These are phyloP conservation scores for Callimorpha dominula DNA, from an alignment of 2,888 invertebrate genomes.

Conservation along the genomic window DNA sequence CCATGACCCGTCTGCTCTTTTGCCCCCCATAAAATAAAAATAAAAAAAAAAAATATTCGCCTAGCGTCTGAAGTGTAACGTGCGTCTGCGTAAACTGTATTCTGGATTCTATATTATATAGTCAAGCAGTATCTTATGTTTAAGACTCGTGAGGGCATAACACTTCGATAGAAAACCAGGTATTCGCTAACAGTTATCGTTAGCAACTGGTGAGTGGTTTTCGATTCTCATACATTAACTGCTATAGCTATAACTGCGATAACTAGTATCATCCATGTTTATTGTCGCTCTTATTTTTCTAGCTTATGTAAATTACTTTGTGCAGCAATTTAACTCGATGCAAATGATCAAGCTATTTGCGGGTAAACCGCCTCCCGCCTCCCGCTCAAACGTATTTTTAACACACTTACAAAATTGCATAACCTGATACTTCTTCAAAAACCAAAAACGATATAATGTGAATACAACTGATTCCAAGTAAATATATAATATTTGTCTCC, in stretches of 20 bases:
- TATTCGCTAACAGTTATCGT: neutral
- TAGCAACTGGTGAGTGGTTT: neutral
- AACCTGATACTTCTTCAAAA: slow-evolving; percentile 18
- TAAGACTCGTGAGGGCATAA: neutral
- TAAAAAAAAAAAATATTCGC: too few relatives aligned
- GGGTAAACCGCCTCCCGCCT: slow-evolving; percentile 1
- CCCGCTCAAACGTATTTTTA: slow-evolving; percentile 20
- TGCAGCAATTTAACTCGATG: neutral
- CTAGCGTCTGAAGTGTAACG: too few relatives aligned
- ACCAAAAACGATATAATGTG: slow-evolving; percentile 33
- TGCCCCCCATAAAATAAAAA: too few relatives aligned
- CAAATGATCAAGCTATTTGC: slow-evolving; percentile 19
- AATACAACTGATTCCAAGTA: slow-evolving; percentile 15
- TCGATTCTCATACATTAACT: neutral
- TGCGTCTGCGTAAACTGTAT: neutral
- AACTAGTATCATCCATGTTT: neutral
- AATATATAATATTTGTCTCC: slow-evolving; percentile 42
- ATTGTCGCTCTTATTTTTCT: neutral
- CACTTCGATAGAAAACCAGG: neutral
- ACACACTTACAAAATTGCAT: slow-evolving; percentile 1
- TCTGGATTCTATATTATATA: neutral
- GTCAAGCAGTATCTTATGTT: neutral
- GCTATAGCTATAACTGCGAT: too few relatives aligned
- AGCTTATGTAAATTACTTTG: neutral
- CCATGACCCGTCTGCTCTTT: too few relatives aligned